Conservation (phyloP, 92 coral and sea anemone genomes). For the Virgularia gustaviana region DNA sequence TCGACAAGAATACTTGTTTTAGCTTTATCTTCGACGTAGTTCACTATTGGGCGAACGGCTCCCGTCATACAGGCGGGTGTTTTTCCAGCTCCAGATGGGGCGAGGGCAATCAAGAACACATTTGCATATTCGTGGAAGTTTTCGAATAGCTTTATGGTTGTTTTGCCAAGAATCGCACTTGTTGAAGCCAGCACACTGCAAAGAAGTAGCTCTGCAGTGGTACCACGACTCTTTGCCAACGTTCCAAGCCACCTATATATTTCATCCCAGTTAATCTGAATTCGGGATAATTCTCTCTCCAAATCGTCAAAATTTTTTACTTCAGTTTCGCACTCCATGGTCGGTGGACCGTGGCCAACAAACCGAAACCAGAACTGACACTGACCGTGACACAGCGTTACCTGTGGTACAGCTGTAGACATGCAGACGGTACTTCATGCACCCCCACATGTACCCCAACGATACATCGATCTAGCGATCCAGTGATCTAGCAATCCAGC, state of each 20-base stretch:
- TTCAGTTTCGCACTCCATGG: no score
- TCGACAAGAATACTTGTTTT: background rate
- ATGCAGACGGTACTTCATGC: no score
- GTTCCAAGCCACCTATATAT: background rate
- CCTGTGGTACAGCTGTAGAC: no score
- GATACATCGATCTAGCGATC: no score
- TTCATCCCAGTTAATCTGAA: background rate
- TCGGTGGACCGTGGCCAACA: no score
- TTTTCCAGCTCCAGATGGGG: background rate
- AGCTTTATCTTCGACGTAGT: background rate
- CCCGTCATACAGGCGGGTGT: constrained; percentile 1
- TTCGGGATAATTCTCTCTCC: background rate
- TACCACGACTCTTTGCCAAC: constrained; percentile 1
- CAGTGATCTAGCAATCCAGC: no score
- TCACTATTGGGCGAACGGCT: background rate
- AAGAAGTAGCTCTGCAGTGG: background rate
- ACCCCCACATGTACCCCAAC: no score
- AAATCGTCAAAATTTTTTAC: background rate
- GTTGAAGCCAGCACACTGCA: constrained; percentile 4
- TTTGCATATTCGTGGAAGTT: background rate
- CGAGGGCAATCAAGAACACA: background rate
- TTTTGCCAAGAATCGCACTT: background rate
- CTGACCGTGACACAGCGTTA: no score
- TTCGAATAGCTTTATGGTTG: background rate
- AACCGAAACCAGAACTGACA: no score